These are phyloP conservation scores for Cinara cedri DNA, from an alignment of 2,888 invertebrate species.

Conservation along the genomic window DNA sequence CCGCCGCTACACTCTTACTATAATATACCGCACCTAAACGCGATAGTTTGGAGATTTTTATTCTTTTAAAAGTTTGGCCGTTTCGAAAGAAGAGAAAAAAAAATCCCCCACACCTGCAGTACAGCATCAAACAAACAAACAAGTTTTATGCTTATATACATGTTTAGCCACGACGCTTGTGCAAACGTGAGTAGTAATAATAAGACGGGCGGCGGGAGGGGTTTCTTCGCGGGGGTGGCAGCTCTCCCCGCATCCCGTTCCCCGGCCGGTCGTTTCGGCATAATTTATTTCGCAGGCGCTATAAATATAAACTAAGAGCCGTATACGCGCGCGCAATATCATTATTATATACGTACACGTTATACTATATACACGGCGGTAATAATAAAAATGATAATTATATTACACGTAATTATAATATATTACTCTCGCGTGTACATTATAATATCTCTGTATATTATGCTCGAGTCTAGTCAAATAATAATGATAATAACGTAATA, in stretches of 20 bases:
- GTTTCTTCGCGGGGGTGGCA: slow-evolving; percentile 37
- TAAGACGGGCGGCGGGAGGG: background rate
- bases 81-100: background rate
- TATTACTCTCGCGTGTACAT: background rate
- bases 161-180: too few relatives aligned
- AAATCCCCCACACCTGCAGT: background rate
- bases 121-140: slow-evolving; percentile 44
- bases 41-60: slow-evolving; percentile 5
- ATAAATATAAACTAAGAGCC: slow-evolving; percentile 39
- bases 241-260: background rate
- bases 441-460: too few relatives aligned
- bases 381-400: slow-evolving; percentile 35
- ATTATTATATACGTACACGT: too few relatives aligned
- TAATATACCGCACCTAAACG: slow-evolving; percentile 9
- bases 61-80: slow-evolving; percentile 47
- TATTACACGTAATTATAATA: slow-evolving; percentile 31
- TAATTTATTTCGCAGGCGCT: slow-evolving; percentile 45
- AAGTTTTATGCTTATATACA: slow-evolving; percentile 29
- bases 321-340: background rate
- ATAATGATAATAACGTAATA: background rate
- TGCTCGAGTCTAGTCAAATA: background rate
- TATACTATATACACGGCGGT: background rate
- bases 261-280: slow-evolving; percentile 28
- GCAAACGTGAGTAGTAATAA: slow-evolving; percentile 3
- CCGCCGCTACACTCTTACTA: background rate